A percentile compares a stretch with the other conserved stretches of the same genome.
Conservation (phyloP, 2,113 vertebrate genomes). For the Perccottus glenii region DNA sequence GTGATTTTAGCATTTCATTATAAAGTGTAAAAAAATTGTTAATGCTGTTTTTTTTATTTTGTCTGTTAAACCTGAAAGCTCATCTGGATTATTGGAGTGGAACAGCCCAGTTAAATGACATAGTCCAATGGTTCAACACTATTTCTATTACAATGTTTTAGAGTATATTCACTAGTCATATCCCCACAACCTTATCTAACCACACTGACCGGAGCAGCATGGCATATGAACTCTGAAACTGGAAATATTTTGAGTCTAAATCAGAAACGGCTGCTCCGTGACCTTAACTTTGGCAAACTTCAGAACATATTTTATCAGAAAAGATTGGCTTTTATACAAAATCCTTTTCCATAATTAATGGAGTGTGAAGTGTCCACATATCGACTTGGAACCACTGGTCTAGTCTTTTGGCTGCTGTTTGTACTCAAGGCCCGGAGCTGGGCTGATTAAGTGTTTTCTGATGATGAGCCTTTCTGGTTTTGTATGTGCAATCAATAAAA, state of each 20-base stretch:
- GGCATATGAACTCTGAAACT: conserved; percentile 37
- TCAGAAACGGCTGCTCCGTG: conserved; percentile 17
- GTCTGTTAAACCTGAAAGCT: conserved; percentile 9
- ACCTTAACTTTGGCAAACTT: conserved; percentile 4
- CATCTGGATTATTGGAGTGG: not conserved
- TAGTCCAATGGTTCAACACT: conserved; percentile 30
- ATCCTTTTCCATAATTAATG: not conserved
- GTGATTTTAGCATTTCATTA: conserved; percentile 51
- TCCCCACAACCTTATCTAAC: conserved; percentile 10
- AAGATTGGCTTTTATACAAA: not conserved
- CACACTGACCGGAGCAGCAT: not conserved
- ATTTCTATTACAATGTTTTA: conserved; percentile 12
- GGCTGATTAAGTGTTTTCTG: conserved; percentile 42
- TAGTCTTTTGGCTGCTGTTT: conserved; percentile 35
- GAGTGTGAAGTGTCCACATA: not conserved
- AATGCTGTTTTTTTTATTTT: conserved; percentile 20
- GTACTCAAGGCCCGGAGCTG: conserved; percentile 28
- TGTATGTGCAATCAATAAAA: conserved; percentile 59
- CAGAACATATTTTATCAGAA: not conserved
- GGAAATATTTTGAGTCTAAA: conserved; percentile 19
- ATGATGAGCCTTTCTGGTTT: conserved; percentile 56
- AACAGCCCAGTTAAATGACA: not conserved
- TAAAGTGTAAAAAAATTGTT: conserved; percentile 21
- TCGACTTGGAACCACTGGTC: conserved; percentile 32
- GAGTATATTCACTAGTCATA: not conserved